Evolutionary conservation across 2,888 invertebrate genomes (phyloP).

Genomic region (Cacoxenus indagator): DNA sequence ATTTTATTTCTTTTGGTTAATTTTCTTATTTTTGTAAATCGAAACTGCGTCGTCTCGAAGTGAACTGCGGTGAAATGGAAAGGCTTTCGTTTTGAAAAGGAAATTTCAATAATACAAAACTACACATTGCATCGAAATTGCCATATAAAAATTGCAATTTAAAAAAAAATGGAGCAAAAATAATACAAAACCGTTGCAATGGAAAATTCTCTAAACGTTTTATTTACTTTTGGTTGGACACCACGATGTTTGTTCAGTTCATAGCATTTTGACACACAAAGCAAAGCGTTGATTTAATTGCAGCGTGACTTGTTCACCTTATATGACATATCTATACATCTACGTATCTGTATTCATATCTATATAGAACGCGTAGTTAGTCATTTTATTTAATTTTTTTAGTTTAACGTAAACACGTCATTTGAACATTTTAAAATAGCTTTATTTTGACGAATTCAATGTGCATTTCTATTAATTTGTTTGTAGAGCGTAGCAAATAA

Average conservation of each 20-base stretch:
- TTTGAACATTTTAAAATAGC: neutral
- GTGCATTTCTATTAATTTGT: neutral
- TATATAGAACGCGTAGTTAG: neutral
- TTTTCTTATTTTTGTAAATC: too few relatives aligned
- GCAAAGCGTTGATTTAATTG: neutral
- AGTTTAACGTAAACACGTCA: neutral
- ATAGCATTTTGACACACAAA: neutral
- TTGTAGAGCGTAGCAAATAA: neutral
- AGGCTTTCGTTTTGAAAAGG: too few relatives aligned
- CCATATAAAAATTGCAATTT: too few relatives aligned
- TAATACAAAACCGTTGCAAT: too few relatives aligned
- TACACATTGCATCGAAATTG: too few relatives aligned
- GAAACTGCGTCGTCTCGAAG: too few relatives aligned
- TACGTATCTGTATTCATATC: neutral
- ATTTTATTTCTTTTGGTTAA: too few relatives aligned
- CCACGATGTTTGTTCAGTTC: neutral
- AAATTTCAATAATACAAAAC: too few relatives aligned
- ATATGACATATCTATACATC: neutral
- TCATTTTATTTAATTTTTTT: neutral
- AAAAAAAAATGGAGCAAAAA: too few relatives aligned
- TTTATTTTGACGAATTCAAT: neutral
- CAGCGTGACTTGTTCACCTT: constrained; percentile 6
- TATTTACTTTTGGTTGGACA: neutral
- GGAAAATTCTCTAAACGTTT: too few relatives aligned
- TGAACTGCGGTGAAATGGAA: too few relatives aligned